phyloP scores from a whole-genome alignment of 1,140 invertebrate species.

The Metaphire vulgaris region DNA sequence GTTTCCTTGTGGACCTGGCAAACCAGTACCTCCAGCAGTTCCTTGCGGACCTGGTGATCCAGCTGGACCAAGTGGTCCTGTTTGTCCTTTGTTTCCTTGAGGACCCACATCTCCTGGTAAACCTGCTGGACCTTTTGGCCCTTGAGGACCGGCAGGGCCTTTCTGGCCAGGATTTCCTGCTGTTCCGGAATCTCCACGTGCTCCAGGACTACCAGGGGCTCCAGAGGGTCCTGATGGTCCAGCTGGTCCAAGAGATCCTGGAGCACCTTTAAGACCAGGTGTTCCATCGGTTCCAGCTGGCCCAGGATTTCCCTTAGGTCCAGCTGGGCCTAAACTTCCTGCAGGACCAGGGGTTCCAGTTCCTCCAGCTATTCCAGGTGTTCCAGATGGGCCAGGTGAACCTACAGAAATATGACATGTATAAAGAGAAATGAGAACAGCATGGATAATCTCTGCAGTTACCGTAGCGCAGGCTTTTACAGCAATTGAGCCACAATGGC shows the following conservation, averaged over 20 bases:
- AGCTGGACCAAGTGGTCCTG: neutral
- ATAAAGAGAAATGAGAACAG: conserved; percentile 5
- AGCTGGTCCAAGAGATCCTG: conserved; percentile 10
- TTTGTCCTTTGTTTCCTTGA: conserved; percentile 9
- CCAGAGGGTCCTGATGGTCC: conserved; percentile 19
- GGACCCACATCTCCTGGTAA: neutral
- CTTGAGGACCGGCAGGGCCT: conserved; percentile 45
- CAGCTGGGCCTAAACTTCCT: conserved; percentile 6
- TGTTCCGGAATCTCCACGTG: conserved; percentile 1
- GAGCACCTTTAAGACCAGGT: conserved; percentile 4
- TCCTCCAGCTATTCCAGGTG: neutral
- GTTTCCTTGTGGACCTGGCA: conserved; percentile 49
- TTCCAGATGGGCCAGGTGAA: conserved; percentile 9
- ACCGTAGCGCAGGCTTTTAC: conserved; percentile 9
- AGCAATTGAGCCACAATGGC: conserved; percentile 22
- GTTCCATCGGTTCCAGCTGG: neutral
- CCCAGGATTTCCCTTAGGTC: neutral
- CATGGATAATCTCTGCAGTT: neutral
- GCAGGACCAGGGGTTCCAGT: neutral
- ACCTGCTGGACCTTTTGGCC: conserved; percentile 42
- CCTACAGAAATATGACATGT: neutral
- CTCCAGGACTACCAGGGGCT: conserved; percentile 3
- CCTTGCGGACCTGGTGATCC: conserved; percentile 2
- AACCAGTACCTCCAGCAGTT: conserved; percentile 13
- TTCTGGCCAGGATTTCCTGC: conserved; percentile 50